Evolutionary conservation across 2,797 vertebrate species (phyloP), one percentile per base, ranked within the genome.

Genomic region (Acanthornis magna): DNA sequence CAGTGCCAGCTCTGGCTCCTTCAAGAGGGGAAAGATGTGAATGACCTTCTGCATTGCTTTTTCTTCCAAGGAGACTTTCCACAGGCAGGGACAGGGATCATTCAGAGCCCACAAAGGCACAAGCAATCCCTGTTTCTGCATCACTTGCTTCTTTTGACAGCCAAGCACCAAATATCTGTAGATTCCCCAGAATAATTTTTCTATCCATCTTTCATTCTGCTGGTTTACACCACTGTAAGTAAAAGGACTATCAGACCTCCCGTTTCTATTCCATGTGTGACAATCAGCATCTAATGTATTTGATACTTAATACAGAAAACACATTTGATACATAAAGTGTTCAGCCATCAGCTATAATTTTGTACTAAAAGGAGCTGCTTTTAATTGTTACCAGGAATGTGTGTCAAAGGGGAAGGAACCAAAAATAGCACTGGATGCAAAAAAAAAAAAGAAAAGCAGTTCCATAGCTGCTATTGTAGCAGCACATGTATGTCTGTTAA

Each of bases 301-400:
- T 51, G 43, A 62, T 66, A 74, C 34, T 8, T 22, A 40, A 53
- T 20, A n/a, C 19, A 82, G 71, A 91, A 93, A 77, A 58, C 11
- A 2, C 30, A 48, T 71, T 73, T 38, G 43, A 45, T 63, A 62
- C 36, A 13, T 32, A 30, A 82, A 90, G 57, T 16, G 47, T 54
- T 96, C 42, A 32, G 23, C 70, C 89, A 82, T 79, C 74, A 76
- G n/a, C 22, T 81, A 90, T 70, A 38, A 84, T 74, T 91, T 63
- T 89, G 45, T 72, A 55, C 66, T 79, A 38, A 80, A 66, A 83
- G n/a, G 36, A 90, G 50, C 30, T 3, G 7, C 29, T 86, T 94
- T 81, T 82, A 95, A 82, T 89, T 84, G 76, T 54, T 93, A 94
- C 60, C 87, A 96, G 95, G 89, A 94, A 97, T 95, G 67, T 96